Conservation (phyloP, 2,888 invertebrate species). For the Agriopis aurantiaria region DNA sequence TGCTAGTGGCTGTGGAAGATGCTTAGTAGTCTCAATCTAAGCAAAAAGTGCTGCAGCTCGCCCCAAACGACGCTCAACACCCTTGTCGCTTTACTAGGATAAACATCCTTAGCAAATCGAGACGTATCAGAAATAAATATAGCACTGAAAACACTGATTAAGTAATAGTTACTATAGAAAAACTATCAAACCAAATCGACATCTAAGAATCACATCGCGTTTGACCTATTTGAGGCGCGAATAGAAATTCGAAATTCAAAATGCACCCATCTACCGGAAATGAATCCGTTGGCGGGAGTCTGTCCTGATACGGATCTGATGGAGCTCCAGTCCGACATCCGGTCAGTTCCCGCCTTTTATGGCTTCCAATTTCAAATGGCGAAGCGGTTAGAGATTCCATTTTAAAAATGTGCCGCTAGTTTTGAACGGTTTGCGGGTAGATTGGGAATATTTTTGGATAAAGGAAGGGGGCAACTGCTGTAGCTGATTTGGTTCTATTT, state of each 20-base stretch:
- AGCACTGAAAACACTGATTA: background rate
- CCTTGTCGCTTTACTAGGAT: too few species aligned
- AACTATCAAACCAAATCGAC: slow-evolving; percentile 48
- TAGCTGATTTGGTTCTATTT: background rate
- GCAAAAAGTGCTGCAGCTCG: too few species aligned
- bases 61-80: too few species aligned
- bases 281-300: slow-evolving; percentile 81
- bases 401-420: slow-evolving; percentile 46
- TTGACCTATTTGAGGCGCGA: slow-evolving; percentile 66
- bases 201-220: slow-evolving; percentile 55
- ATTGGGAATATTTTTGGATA: slow-evolving; percentile 17
- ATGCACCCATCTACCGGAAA: slow-evolving; percentile 82
- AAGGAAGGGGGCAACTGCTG: background rate
- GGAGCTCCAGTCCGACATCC: slow-evolving; percentile 79
- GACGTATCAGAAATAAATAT: too few species aligned
- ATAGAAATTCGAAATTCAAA: slow-evolving; percentile 78
- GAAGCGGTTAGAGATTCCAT: slow-evolving; percentile 49
- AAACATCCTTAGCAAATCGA: too few species aligned
- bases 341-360: slow-evolving; percentile 80
- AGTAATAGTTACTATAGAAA: slow-evolving; percentile 6
- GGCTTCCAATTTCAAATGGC: slow-evolving; percentile 78
- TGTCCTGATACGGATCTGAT: slow-evolving; percentile 83
- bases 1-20: too few species aligned
- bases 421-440: slow-evolving; percentile 28
- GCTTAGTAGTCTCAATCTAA: too few species aligned